Evolutionary conservation across 2,113 vertebrate species (phyloP).

Genomic region (Carassius auratus): DNA sequence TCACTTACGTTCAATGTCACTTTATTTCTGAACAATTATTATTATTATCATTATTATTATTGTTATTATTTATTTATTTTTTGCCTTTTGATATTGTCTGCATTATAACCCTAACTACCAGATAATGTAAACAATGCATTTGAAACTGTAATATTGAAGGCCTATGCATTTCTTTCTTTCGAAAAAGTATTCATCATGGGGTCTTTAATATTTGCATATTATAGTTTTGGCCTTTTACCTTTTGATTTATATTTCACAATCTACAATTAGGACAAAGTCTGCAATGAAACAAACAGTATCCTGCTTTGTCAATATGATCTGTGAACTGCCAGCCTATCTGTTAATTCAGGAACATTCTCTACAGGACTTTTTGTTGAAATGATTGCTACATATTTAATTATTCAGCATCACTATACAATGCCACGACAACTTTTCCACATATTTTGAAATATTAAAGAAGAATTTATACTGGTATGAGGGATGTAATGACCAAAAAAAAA

Average conservation of each 20-base stretch:
- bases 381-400: not conserved
- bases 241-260: not conserved
- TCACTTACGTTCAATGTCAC: too few relatives aligned
- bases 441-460: not conserved
- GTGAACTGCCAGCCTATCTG: not conserved
- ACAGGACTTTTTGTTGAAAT: not conserved
- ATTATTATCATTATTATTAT: too few relatives aligned
- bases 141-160: too few relatives aligned
- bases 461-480: too few relatives aligned
- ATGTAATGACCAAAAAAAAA: not conserved
- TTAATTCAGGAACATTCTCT: not conserved
- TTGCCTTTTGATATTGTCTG: too few relatives aligned
- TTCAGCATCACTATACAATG: not conserved
- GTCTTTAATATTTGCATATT: not conserved
- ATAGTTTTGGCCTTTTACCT: not conserved
- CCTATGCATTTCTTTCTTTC: too few relatives aligned
- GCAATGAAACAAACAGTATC: constrained; percentile 32
- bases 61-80: too few relatives aligned
- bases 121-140: too few relatives aligned
- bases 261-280: constrained; percentile 39
- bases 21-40: not conserved
- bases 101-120: too few relatives aligned
- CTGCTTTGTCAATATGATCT: constrained; percentile 46
- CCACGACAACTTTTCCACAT: not conserved
- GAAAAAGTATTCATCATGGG: not conserved